Evolutionary conservation across 1,140 invertebrate genomes (phyloP).

Genomic region (Drosophila baimaii): DNA sequence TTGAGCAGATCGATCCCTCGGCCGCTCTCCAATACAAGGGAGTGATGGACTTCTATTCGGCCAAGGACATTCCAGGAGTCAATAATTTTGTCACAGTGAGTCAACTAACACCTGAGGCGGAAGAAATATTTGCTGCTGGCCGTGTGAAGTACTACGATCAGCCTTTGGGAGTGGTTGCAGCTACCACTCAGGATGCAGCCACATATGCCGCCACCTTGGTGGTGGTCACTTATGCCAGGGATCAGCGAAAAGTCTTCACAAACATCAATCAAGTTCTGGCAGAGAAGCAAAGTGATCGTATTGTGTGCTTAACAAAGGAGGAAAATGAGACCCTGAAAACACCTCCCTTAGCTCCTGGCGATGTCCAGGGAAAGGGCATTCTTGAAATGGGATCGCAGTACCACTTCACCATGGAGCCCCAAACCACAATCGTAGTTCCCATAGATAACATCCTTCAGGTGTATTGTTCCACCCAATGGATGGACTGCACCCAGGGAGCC

Average conservation of each 20-base stretch:
- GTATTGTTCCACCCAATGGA: conserved; percentile 87
- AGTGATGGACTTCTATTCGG: conserved; percentile 88
- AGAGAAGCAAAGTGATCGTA: conserved; percentile 89
- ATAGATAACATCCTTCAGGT: conserved; percentile 87
- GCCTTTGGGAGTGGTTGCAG: conserved; percentile 90
- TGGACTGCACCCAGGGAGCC: conserved; percentile 87
- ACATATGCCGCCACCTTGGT: conserved; percentile 88
- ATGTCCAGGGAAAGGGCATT: conserved; percentile 57
- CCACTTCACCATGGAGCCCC: conserved; percentile 88
- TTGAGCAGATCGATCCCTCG: conserved; percentile 86
- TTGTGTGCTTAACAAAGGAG: conserved; percentile 84
- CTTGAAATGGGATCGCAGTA: conserved; percentile 80
- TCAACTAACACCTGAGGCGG: conserved; percentile 38
- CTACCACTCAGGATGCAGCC: conserved; percentile 86
- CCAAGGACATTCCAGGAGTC: conserved; percentile 90
- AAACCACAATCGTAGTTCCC: conserved; percentile 86
- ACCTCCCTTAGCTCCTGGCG: conserved; percentile 5
- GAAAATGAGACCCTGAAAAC: neutral
- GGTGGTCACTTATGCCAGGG: conserved; percentile 87
- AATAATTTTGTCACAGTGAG: conserved; percentile 86
- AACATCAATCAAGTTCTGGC: conserved; percentile 84
- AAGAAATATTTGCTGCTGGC: conserved; percentile 85
- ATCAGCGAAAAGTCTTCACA: conserved; percentile 40
- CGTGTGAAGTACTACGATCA: conserved; percentile 89
- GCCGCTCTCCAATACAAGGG: conserved; percentile 87